Evolutionary conservation across 1,140 invertebrate species (phyloP), one percentile per base, ranked within the genome.

Genomic region (Apis cerana): DNA sequence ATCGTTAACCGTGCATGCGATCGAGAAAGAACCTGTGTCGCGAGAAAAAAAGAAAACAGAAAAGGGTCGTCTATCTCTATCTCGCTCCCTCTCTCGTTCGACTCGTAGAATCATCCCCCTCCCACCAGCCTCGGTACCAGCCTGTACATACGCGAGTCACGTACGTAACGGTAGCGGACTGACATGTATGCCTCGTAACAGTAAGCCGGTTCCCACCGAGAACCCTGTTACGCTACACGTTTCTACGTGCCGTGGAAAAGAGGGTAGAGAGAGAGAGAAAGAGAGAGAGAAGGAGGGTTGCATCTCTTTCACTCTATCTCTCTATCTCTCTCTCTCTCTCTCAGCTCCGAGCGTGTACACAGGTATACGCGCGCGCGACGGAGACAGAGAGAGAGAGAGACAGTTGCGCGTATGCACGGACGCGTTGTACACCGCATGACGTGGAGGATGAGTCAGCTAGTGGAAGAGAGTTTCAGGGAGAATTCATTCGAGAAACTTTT

Each of bases 191-290:
- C 85, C 58, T 87, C 62, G 83, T 87, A 88, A 87, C 85, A 79
- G 86, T 83, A 85, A 88, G 84, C 86, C 59, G 84, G 86, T 88
- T 88, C 80, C 86, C 84, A 88, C 75, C 88, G 86, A 88, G 75
- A 80, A 88, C 87, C 69, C 80, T 68, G 84, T 88, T 88, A 75
- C 86, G 65, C 68, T 72, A 65, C 33, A 33, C 80, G 80, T 85
- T 7, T 43, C 80, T 87, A 87, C 83, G 75, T 76, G 83, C 67
- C 33, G 33, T 80, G 77, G 75, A 88, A 68, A 86, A 80, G 81
- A 85, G 82, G 77, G 85, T 70, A 61, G 61, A 54, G 54, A 68
- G 67, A 75, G 52, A 27, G 64, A 61, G 48, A 59, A 33, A 58
- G 74, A 68, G 52, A 78, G 70, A 65, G 48, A 80, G 19, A 43